Evolutionary conservation across 1,140 invertebrate species (phyloP).

Genomic region (Chionoecetes opilio): DNA sequence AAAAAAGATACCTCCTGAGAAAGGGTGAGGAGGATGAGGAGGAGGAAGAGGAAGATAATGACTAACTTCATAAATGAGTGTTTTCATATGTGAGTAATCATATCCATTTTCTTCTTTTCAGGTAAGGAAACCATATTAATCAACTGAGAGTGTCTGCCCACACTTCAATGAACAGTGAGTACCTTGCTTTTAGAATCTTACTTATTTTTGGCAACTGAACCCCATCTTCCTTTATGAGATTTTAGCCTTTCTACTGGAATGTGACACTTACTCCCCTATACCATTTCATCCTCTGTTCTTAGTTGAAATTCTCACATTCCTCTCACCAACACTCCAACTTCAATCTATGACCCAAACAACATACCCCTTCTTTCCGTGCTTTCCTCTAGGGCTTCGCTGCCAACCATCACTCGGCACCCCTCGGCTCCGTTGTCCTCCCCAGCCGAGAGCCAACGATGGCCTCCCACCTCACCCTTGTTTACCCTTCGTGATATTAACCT

Average conservation of each 20-base stretch:
- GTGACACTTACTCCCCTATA: background rate
- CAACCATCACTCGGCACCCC: background rate
- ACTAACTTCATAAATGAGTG: background rate
- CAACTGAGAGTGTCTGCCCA: background rate
- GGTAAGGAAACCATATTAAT: background rate
- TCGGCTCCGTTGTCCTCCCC: background rate
- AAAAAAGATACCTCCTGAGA: constrained; percentile 33
- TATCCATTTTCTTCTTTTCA: background rate
- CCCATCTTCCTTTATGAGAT: background rate
- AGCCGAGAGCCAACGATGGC: background rate
- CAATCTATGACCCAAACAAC: constrained; percentile 1
- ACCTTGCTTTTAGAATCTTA: background rate
- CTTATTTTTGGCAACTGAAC: background rate
- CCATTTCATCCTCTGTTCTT: background rate
- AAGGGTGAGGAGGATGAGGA: too few relatives aligned
- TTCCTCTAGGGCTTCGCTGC: background rate
- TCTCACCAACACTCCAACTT: background rate
- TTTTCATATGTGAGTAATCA: background rate
- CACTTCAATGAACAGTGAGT: background rate
- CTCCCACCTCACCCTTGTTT: background rate
- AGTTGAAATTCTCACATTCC: background rate
- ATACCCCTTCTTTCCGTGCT: constrained; percentile 33
- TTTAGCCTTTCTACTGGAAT: constrained; percentile 30
- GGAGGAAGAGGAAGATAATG: too few relatives aligned
- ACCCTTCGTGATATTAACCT: background rate